Evolutionary conservation across 2,888 invertebrate genomes (phyloP).

Genomic region (Cephus rjabovi): DNA sequence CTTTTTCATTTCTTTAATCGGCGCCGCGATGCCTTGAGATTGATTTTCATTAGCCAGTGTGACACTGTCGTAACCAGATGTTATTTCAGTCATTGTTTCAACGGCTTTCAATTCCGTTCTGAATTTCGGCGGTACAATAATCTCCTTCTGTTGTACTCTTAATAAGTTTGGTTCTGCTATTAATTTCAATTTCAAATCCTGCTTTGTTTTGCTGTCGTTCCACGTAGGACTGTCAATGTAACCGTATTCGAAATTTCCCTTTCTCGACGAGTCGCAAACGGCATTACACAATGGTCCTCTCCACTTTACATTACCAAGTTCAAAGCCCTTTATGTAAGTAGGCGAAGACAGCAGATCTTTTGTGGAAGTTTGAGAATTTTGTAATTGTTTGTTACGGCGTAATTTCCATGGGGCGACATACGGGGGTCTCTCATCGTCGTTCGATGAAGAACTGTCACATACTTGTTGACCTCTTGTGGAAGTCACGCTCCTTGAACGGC

Average conservation of each 20-base stretch:
- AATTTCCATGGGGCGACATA: background rate
- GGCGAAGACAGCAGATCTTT: background rate
- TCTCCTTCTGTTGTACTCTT: constrained; percentile 4
- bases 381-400: background rate
- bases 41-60: background rate
- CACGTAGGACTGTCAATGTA: background rate
- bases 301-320: constrained; percentile 16
- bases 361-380: background rate
- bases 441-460: background rate
- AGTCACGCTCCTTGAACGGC: background rate
- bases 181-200: background rate
- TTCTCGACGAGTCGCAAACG: background rate
- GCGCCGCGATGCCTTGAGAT: background rate
- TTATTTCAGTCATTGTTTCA: background rate
- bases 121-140: constrained; percentile 5
- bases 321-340: constrained; percentile 12
- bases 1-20: background rate
- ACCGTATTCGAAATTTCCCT: background rate
- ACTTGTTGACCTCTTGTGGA: background rate
- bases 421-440: background rate
- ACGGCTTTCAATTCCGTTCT: constrained; percentile 7
- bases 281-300: constrained; percentile 13
- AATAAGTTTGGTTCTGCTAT: constrained; percentile 5
- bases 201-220: background rate
- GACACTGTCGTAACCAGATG: background rate